Conservation (phyloP, 2,797 vertebrate genomes). For the Xenopus petersii region DNA sequence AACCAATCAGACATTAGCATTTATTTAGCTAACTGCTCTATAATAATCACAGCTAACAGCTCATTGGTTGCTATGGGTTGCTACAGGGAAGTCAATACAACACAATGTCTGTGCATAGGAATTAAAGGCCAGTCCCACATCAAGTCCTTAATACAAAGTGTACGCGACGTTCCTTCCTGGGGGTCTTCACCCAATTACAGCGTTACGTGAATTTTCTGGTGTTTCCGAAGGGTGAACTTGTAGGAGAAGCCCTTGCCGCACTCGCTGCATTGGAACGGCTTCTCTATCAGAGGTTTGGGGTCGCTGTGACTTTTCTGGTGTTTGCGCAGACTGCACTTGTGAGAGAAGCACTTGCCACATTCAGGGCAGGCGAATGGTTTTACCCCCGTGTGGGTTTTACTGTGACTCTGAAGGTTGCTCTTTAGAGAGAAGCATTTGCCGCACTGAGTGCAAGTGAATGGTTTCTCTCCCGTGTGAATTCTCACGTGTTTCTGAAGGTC, state of each 20-base stretch:
- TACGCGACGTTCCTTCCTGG: too few species aligned
- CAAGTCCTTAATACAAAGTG: too few species aligned
- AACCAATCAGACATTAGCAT: too few species aligned
- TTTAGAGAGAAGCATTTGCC: conserved; percentile 50
- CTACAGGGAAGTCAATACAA: too few species aligned
- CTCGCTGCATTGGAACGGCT: neutral
- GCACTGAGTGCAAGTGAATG: conserved; percentile 14
- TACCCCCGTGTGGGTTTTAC: conserved; percentile 45
- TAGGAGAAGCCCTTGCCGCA: neutral
- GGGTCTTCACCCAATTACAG: too few species aligned
- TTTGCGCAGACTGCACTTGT: neutral
- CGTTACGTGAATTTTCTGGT: neutral
- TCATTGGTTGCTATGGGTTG: too few species aligned
- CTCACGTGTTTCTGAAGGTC: conserved; percentile 2
- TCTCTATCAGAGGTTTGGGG: neutral
- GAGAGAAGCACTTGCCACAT: neutral
- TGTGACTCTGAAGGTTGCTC: conserved; percentile 60
- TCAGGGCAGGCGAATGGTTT: conserved; percentile 16
- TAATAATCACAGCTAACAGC: too few species aligned
- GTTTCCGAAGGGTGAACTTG: neutral
- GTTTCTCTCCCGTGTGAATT: conserved; percentile 15
- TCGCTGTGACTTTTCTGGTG: neutral
- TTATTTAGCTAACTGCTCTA: too few species aligned
- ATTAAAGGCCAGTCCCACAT: too few species aligned
- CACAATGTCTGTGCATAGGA: too few species aligned